Percentiles rank a stretch among this genome's conserved stretches.
Conservation (phyloP, 2,888 invertebrate genomes). For the Spilarctia lutea region DNA sequence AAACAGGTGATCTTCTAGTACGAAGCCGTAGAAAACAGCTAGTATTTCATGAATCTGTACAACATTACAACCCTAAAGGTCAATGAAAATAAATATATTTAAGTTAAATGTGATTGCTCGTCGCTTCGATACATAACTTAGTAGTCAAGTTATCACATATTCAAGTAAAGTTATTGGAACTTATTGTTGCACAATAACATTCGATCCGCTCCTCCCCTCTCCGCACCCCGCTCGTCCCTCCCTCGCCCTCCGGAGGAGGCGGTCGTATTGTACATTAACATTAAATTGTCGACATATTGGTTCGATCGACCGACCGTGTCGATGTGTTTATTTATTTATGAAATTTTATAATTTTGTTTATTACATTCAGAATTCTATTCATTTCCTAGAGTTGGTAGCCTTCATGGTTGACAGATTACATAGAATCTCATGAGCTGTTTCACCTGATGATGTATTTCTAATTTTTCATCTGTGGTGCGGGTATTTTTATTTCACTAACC, state of each 20-base stretch:
- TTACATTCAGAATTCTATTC: neutral
- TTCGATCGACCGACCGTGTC: constrained; percentile 1
- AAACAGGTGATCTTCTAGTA: neutral
- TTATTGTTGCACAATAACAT: constrained; percentile 24
- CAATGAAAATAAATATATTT: neutral
- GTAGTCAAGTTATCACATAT: constrained; percentile 41
- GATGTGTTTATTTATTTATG: constrained; percentile 1
- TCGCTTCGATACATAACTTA: constrained; percentile 36
- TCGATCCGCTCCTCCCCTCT: neutral
- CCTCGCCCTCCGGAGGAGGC: constrained; percentile 5
- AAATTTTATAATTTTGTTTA: neutral
- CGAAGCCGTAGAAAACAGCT: neutral
- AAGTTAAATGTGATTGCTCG: constrained; percentile 8
- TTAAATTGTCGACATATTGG: constrained; percentile 36
- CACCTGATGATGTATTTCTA: no score
- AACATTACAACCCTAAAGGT: neutral
- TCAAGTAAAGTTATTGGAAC: constrained; percentile 40
- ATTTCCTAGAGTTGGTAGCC: neutral
- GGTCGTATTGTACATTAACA: constrained; percentile 41
- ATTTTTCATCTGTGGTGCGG: no score
- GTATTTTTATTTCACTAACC: no score
- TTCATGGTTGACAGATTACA: no score
- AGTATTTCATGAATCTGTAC: neutral
- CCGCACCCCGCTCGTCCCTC: neutral
- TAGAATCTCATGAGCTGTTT: no score